Evolutionary conservation across 2,113 vertebrate species (phyloP).

Genomic region (Strix aluco): DNA sequence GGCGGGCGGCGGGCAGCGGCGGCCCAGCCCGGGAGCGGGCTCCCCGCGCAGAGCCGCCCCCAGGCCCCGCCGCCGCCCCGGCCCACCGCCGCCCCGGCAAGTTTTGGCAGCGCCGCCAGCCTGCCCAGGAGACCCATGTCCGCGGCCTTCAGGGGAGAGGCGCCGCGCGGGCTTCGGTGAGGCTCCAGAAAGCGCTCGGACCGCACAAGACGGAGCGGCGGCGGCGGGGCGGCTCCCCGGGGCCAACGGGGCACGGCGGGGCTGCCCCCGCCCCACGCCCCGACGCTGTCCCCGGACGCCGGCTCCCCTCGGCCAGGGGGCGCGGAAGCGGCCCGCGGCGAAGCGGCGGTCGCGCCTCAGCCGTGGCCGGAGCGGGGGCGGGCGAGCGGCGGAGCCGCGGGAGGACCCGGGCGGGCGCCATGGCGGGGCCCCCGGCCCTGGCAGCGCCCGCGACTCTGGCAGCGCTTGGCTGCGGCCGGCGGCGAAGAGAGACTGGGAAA

Average conservation of each 20-base stretch:
- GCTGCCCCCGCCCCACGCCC: too few species aligned
- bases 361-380: too few species aligned
- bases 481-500: rapidly evolving
- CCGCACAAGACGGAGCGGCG: rapidly evolving
- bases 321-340: too few species aligned
- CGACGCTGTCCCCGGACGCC: not conserved
- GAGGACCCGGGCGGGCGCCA: too few species aligned
- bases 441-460: rapidly evolving
- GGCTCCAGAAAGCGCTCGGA: too few species aligned
- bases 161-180: too few species aligned
- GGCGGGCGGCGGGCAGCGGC: not conserved
- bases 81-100: not conserved
- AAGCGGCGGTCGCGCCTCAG: rapidly evolving
- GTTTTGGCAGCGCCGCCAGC: not conserved
- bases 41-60: not conserved
- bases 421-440: rapidly evolving
- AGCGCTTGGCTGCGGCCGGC: too few species aligned
- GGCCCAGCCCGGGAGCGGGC: not conserved
- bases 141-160: not conserved
- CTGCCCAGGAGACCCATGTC: not conserved
- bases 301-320: not conserved
- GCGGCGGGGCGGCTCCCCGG: not conserved
- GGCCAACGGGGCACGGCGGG: not conserved
- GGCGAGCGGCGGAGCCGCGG: too few species aligned
- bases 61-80: not conserved